These are phyloP conservation scores for Athrips mouffetella DNA, from an alignment of 2,888 invertebrate genomes.

Conservation along the genomic window DNA sequence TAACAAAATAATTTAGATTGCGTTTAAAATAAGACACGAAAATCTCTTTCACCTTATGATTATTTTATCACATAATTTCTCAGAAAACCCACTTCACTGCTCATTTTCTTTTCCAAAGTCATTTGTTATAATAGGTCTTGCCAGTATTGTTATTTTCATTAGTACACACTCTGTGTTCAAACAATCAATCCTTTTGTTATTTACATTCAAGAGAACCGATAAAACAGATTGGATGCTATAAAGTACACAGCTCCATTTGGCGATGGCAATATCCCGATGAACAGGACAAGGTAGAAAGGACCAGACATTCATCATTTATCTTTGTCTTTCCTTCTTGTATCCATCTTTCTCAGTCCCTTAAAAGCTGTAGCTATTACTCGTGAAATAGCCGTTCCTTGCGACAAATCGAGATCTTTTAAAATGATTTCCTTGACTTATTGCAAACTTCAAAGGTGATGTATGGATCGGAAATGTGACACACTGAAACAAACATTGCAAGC, in stretches of 20 bases:
- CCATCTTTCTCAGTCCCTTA: background rate
- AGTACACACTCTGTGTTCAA: no score
- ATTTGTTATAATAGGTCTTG: no score
- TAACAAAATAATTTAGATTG: no score
- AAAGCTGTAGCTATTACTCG: slow-evolving; percentile 34
- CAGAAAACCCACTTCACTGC: no score
- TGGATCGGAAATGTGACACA: slow-evolving; percentile 9
- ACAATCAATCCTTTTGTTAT: no score
- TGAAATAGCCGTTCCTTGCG: slow-evolving; percentile 44
- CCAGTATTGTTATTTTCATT: no score
- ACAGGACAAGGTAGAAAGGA: slow-evolving; percentile 21
- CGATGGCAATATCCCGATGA: slow-evolving; percentile 30
- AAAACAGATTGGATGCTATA: no score
- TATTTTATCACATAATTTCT: no score
- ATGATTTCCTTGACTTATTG: slow-evolving; percentile 56
- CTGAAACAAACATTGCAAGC: background rate
- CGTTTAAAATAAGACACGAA: no score
- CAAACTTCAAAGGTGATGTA: slow-evolving; percentile 26
- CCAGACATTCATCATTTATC: slow-evolving; percentile 10
- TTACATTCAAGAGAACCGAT: no score
- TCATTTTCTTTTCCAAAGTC: no score
- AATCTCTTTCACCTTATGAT: no score
- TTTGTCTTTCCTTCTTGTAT: slow-evolving; percentile 13
- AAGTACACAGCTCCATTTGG: slow-evolving; percentile 3
- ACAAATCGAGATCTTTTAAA: slow-evolving; percentile 55